phyloP scores from a whole-genome alignment of 2,888 invertebrate species.

The Bombylius discolor region DNA sequence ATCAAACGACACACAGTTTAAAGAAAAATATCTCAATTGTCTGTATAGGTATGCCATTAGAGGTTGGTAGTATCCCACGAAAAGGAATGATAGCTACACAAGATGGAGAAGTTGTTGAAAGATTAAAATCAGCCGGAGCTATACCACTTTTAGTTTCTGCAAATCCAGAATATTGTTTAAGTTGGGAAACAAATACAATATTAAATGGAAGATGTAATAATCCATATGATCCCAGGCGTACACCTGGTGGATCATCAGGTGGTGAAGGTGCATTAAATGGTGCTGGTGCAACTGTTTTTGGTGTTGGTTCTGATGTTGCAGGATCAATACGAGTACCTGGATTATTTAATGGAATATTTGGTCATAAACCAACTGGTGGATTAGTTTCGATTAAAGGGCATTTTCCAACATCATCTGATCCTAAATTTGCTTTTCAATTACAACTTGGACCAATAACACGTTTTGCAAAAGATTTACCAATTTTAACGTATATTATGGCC shows the following conservation, averaged over 20 bases:
- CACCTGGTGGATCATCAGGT: slow-evolving; percentile 79
- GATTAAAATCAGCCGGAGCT: slow-evolving; percentile 56
- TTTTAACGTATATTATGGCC: slow-evolving; percentile 50
- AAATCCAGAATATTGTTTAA: slow-evolving; percentile 77
- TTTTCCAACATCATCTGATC: slow-evolving; percentile 42
- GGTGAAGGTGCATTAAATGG: slow-evolving; percentile 66
- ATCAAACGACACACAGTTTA: too few relatives aligned
- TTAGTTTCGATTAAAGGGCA: slow-evolving; percentile 44
- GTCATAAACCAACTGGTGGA: slow-evolving; percentile 72
- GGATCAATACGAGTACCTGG: slow-evolving; percentile 79
- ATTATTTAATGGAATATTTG: slow-evolving; percentile 77
- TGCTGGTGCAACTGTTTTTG: slow-evolving; percentile 60
- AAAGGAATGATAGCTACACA: slow-evolving; percentile 39
- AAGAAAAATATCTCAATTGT: too few relatives aligned
- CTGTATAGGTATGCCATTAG: slow-evolving; percentile 49
- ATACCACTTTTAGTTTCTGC: slow-evolving; percentile 73
- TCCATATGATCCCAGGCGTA: slow-evolving; percentile 63
- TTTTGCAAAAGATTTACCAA: slow-evolving; percentile 59
- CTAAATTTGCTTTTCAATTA: slow-evolving; percentile 39
- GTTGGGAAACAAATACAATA: slow-evolving; percentile 72
- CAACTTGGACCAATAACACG: slow-evolving; percentile 63
- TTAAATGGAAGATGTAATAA: slow-evolving; percentile 68
- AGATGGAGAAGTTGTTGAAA: slow-evolving; percentile 56
- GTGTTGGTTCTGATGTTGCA: slow-evolving; percentile 71
- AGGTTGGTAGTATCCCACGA: slow-evolving; percentile 49